Conservation (phyloP, 1,140 invertebrate genomes). For the Micrasema minimum region DNA sequence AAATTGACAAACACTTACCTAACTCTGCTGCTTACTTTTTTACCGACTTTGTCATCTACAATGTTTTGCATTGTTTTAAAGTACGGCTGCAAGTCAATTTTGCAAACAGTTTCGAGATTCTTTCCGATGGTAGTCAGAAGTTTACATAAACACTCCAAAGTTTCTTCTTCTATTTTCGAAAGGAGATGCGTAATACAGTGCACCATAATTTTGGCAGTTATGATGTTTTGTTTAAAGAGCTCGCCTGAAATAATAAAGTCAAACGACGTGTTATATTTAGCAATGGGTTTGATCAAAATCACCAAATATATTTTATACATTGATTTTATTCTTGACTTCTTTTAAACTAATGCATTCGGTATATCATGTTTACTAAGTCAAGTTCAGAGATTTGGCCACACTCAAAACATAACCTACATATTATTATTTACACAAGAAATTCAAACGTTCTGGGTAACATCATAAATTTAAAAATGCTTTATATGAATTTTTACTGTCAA, state of each 20-base stretch:
- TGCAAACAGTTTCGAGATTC: slow-evolving; percentile 78
- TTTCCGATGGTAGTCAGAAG: slow-evolving; percentile 91
- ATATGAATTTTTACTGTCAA: not conserved
- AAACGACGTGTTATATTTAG: too few species aligned
- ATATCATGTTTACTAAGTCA: too few species aligned
- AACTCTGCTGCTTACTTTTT: slow-evolving; percentile 76
- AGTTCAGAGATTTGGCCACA: too few species aligned
- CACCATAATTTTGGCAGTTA: slow-evolving; percentile 90
- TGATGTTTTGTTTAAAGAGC: slow-evolving; percentile 91
- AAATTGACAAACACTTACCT: too few species aligned
- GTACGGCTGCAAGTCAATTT: slow-evolving; percentile 68
- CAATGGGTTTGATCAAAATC: too few species aligned
- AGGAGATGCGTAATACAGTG: slow-evolving; percentile 85
- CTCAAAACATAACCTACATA: too few species aligned
- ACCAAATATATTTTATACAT: too few species aligned
- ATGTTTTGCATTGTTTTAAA: slow-evolving; percentile 79
- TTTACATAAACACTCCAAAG: slow-evolving; percentile 92
- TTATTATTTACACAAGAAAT: too few species aligned
- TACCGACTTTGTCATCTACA: slow-evolving; percentile 59
- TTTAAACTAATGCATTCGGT: too few species aligned
- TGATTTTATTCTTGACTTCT: too few species aligned
- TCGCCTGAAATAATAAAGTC: slow-evolving; percentile 78
- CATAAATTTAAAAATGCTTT: not conserved
- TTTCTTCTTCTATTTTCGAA: slow-evolving; percentile 85
- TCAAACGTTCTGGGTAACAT: too few species aligned